Evolutionary conservation across 2,113 vertebrate genomes (phyloP).

Genomic region (Cynoglossus semilaevis): DNA sequence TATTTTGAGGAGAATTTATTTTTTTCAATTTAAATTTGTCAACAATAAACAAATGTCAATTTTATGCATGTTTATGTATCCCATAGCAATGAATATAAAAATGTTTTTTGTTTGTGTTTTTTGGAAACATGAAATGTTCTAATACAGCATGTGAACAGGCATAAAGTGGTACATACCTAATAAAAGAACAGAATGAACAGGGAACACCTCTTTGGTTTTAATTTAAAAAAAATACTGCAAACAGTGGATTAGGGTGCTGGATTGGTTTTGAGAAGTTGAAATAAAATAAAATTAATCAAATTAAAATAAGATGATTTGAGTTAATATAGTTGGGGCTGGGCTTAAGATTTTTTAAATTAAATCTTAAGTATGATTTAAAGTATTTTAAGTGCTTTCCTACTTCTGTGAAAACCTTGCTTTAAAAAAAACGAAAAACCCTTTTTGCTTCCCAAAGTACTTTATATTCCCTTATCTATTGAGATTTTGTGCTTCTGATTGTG

Average conservation of each 20-base stretch:
- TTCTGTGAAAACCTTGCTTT: conserved; percentile 37
- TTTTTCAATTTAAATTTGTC: too few species aligned
- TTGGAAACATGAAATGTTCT: neutral
- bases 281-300: neutral
- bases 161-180: neutral
- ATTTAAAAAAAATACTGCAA: neutral
- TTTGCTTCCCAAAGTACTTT: conserved; percentile 10
- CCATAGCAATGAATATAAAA: too few species aligned
- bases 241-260: neutral
- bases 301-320: too few species aligned
- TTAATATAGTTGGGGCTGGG: neutral
- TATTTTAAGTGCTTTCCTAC: conserved; percentile 60
- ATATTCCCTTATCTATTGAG: conserved; percentile 44
- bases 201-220: neutral
- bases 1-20: too few species aligned
- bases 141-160: neutral
- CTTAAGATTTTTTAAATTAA: conserved; percentile 15
- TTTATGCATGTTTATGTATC: too few species aligned
- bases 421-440: neutral
- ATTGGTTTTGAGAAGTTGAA: neutral
- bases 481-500: conserved; percentile 55
- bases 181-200: neutral
- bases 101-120: conserved; percentile 4
- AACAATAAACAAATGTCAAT: too few species aligned
- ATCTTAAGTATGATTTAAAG: conserved; percentile 25